phyloP scores from a whole-genome alignment of 2,113 vertebrate species.

The Sorex araneus region DNA sequence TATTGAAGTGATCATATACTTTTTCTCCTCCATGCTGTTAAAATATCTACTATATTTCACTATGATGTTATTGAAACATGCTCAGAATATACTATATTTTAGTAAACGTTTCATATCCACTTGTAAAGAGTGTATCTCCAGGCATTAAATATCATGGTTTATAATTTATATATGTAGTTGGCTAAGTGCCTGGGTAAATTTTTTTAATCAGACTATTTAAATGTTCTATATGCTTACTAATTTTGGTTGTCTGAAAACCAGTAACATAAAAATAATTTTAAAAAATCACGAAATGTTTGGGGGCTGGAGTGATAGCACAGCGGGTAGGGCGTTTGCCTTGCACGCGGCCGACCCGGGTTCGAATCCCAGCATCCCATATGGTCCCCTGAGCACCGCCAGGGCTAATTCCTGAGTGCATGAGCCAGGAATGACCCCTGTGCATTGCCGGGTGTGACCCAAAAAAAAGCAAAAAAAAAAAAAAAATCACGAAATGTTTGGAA shows the following conservation, averaged over 20 bases:
- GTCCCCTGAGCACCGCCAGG: no score
- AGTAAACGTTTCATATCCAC: background rate
- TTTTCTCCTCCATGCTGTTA: background rate
- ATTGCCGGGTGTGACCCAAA: no score
- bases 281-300: no score
- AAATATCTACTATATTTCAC: constrained; percentile 20
- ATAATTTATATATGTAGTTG: background rate
- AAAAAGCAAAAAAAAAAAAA: no score
- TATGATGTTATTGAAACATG: background rate
- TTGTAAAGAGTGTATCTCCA: background rate
- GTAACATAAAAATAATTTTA: constrained; percentile 42
- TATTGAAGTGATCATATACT: background rate
- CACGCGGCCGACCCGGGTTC: no score
- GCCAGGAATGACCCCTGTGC: no score
- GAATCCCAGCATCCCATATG: no score
- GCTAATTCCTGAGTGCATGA: no score
- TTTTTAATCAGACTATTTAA: background rate
- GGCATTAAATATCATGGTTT: background rate
- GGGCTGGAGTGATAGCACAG: no score
- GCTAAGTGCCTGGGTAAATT: background rate
- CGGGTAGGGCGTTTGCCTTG: no score
- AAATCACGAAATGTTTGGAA: constrained; percentile 46
- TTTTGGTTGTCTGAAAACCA: constrained; percentile 44
- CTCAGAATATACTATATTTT: background rate
- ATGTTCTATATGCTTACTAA: background rate